Evolutionary conservation across 2,113 vertebrate species (phyloP).

Genomic region (Chrysemys picta): DNA sequence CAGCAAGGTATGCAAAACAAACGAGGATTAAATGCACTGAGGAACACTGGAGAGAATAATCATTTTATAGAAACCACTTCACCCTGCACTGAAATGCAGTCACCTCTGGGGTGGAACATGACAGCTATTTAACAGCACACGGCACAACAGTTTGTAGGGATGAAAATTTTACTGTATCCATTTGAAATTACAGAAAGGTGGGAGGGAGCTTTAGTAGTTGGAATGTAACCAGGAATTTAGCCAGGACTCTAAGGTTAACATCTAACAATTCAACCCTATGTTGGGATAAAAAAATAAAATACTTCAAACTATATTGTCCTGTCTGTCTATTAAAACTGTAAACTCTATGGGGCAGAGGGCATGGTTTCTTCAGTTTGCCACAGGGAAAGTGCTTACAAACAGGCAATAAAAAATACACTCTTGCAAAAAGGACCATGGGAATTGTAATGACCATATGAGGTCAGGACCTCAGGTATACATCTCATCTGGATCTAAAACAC

Average conservation of each 20-base stretch:
- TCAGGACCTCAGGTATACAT: conserved; percentile 27
- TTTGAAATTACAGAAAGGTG: background rate
- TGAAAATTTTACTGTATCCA: background rate
- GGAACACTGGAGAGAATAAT: background rate
- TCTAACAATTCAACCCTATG: background rate
- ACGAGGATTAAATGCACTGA: background rate
- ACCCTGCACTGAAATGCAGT: background rate
- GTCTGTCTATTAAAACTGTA: background rate
- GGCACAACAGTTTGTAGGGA: background rate
- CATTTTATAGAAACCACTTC: background rate
- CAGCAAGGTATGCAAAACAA: background rate
- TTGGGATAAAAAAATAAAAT: background rate
- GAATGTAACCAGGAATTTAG: background rate
- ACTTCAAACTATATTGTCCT: background rate
- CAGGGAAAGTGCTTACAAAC: conserved; percentile 23
- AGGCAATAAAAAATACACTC: background rate
- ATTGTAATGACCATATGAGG: conserved; percentile 21
- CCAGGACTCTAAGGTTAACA: background rate
- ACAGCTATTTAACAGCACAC: background rate
- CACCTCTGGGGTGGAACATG: background rate
- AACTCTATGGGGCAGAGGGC: background rate
- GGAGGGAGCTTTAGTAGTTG: background rate
- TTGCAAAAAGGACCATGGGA: conserved; percentile 24
- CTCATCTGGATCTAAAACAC: conserved; percentile 44
- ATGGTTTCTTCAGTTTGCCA: background rate